Evolutionary conservation across 1,140 invertebrate genomes (phyloP), one percentile per base, ranked within the genome.

Genomic region (Tetragnatha versicolor): DNA sequence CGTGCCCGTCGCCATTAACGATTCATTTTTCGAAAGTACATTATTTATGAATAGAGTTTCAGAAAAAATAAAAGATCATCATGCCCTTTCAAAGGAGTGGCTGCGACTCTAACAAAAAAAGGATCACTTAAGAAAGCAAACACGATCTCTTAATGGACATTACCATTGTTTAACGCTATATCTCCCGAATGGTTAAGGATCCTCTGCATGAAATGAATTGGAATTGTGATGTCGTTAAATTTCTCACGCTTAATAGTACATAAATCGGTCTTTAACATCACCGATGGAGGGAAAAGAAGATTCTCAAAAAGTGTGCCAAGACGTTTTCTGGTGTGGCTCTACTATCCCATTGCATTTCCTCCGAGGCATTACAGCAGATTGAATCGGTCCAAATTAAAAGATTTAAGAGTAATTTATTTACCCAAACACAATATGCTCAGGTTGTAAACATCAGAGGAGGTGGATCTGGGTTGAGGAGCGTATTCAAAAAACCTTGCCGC

Each of bases 241-340:
- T 65, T 65, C 61, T 65, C 61, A 65, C 37, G 61, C 61, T 65
- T 47, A 2, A n/a, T n/a, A 17, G 9, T 17, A 27, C 2, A 45
- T 65, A 4, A 1, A 3, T 17, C 27, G 14, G 3, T 53, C 20
- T 22, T 61, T 12, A 61, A n/a, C 31, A 61, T n/a, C 20, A 45
- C 31, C 31, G n/a, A 31, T n/a, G 27, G 35, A 58, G 7, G 12
- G 27, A 58, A 58, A 9, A 35, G n/a, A 58, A 7, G 0, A 58
- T 3, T 33, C 3, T 10, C 31, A n/a, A 17, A n/a, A 58, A 58
- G 14, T 58, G 29, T 58, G 55, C 29, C 55, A 58, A 17, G 7
- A n/a, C n/a, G n/a, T n/a, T n/a, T n/a, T n/a, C n/a, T n/a, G n/a
- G n/a, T n/a, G n/a, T n/a, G n/a, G n/a, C n/a, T n/a, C n/a, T n/a